Evolutionary conservation across 2,797 vertebrate species (phyloP), one percentile per base, ranked within the genome.

Genomic region (Rhinophrynus dorsalis): DNA sequence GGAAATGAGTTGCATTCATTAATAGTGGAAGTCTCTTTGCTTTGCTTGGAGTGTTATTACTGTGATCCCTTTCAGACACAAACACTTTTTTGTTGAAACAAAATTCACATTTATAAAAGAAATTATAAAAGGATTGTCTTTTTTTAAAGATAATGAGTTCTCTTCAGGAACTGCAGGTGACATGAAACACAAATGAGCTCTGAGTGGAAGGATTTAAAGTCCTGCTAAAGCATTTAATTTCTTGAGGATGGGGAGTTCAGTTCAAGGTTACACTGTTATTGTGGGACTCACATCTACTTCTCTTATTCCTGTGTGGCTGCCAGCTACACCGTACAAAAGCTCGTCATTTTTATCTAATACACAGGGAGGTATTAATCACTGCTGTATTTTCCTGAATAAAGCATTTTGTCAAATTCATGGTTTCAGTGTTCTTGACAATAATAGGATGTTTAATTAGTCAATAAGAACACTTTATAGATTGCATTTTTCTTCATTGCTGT

Each of bases 371-470:
- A 93, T 95, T 95, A 94, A 96, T 95, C 92, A 93, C 81, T 78
- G 85, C 87, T 90, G 88, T 87, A 88, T 95, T 92, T 90, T 92
- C 80, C 87, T 79, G 83, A 86, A 94, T 95, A 93, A 93, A 92
- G 93, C 88, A 84, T 89, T 85, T 90, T 93, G 92, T 94, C 90
- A 92, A 91, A 96, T 97, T 92, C 94, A 95, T 94, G 94, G 93
- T 95, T 95, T 93, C 89, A 90, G 93, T 91, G 90, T 88, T 84
- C 85, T 87, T 90, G 92, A 94, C 94, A 94, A 96, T 98, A 98
- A 98, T 97, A 95, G 94, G 62, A 93, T 95, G 94, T 96, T 98
- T 99, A 99, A 98, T 99, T 98, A 99, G 95, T 96, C 94, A 95
- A 95, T 98, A 96, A 96, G 94, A 95, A 88, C 85, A 85, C 86